Evolutionary conservation across 2,113 vertebrate genomes (phyloP).

Genomic region (Petrocephalus zakoni): DNA sequence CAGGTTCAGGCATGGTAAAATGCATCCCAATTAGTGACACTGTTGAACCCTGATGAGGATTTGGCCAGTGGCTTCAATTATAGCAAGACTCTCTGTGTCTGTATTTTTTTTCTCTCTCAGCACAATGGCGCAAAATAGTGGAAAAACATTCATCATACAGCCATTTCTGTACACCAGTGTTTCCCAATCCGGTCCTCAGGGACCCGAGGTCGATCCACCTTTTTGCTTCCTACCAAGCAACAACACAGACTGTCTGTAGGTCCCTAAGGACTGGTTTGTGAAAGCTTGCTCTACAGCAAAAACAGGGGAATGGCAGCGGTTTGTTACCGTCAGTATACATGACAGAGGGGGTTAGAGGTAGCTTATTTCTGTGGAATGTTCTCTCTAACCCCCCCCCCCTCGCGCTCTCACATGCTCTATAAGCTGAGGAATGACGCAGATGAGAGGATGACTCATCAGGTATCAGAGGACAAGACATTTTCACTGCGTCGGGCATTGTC

Average conservation of each 20-base stretch:
- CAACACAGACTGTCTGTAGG: neutral
- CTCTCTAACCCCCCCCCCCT: neutral
- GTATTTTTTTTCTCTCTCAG: neutral
- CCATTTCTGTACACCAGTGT: neutral
- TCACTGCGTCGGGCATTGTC: constrained; percentile 21
- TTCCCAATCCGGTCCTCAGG: neutral
- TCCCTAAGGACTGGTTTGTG: neutral
- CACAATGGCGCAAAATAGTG: neutral
- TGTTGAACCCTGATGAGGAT: neutral
- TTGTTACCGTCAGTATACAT: neutral
- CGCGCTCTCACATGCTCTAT: neutral
- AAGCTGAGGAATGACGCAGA: constrained; percentile 30
- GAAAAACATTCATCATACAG: neutral
- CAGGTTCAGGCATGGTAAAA: neutral
- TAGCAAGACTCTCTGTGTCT: neutral
- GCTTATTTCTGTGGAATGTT: neutral
- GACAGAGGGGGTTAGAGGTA: neutral
- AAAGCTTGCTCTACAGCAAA: neutral
- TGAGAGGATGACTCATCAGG: constrained; percentile 39
- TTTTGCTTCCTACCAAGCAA: neutral
- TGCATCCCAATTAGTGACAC: neutral
- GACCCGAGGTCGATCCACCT: neutral
- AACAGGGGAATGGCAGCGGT: neutral
- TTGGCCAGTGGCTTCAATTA: neutral
- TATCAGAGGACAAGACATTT: constrained; percentile 39